Evolutionary conservation across 2,113 vertebrate species (phyloP), one percentile per base, ranked within the genome.

Genomic region (Rana temporaria): DNA sequence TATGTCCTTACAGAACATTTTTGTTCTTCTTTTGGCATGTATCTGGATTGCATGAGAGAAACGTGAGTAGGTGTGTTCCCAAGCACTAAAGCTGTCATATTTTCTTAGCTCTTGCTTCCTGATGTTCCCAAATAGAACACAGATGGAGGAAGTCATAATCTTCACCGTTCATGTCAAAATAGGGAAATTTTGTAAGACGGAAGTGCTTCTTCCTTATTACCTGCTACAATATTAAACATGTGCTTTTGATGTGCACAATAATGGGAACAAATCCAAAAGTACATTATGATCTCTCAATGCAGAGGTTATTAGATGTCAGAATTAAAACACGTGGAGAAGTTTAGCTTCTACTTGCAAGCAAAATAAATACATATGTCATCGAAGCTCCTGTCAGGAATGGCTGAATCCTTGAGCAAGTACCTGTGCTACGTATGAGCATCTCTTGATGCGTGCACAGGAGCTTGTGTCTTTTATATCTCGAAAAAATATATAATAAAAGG

Each of bases 241-340:
- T 66, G 22, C 55, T 53, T 80, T 66, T 34, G 48, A 82, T 66
- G 62, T 57, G 52, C 53, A 75, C 52, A n/a, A 8, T 66, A 34
- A 55, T 80, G 26, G 71, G 52, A 75, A 5, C 4, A 11, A 75
- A 22, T 6, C 71, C 80, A 66, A 38, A 32, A 4, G 55, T 67
- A 82, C 73, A 66, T 12, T 65, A 67, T 48, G 73, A 63, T 75
- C 68, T 34, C 80, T 48, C 53, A 75, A 82, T 38, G 19, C 53
- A 75, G 63, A 57, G 71, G 20, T 66, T 57, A 68, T 67, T 38
- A 11, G 11, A 30, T 68, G 63, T 66, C 71, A 75, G 26, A 82
- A 26, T 75, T 75, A 6, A 75, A 67, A 65, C 11, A 42, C 26
- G 11, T 56, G 73, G n/a, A 72, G 55, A 56, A 16, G 68, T 59